Evolutionary conservation across 2,113 vertebrate species (phyloP), one percentile per base, ranked within the genome.

Genomic region (Xiphorhynchus elegans): DNA sequence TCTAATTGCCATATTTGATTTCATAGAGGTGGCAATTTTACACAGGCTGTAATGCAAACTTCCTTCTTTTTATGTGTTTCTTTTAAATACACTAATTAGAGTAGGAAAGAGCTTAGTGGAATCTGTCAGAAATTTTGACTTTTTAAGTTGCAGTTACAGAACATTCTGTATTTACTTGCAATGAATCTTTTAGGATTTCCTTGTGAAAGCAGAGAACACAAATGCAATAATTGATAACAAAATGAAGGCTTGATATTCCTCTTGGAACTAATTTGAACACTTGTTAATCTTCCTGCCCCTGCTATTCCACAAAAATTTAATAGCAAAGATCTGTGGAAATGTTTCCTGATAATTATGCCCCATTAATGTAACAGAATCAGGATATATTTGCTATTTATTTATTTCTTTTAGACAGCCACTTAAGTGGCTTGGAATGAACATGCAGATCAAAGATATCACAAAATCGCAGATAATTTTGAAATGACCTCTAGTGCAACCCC

Each of bases 1-100:
- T 66, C 37, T 90, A 94, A 90, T 9, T 89, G 68, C 50, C 86
- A 23, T 60, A 88, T 59, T 78, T 92, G 39, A 86, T 88, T 92
- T 92, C 86, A 85, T 1, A 86, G 53, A 90, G 40, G n/a, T 74
- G 52, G 25, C 28, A 70, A 9, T 81, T 88, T 66, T 76, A 37
- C 31, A 35, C 10, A 89, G 56, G 66, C 29, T 92, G 47, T 20
- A 74, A 52, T 58, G 66, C 50, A 73, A 80, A 24, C 20, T 25
- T 53, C 28, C 13, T 8, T 12, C 2, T 19, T 44, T n/a, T 6
- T 18, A 20, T 13, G 8, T 46, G 13, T 15, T 42, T 33, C 55
- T 17, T 24, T 66, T 13, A 7, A 28, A 47, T 42, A 46, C n/a
- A 59, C 33, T 75, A 84, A 37, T 72, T 58, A 46, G 31, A 56